Conservation (phyloP, 2,888 invertebrate genomes). For the Drosophila paranaensis region DNA sequence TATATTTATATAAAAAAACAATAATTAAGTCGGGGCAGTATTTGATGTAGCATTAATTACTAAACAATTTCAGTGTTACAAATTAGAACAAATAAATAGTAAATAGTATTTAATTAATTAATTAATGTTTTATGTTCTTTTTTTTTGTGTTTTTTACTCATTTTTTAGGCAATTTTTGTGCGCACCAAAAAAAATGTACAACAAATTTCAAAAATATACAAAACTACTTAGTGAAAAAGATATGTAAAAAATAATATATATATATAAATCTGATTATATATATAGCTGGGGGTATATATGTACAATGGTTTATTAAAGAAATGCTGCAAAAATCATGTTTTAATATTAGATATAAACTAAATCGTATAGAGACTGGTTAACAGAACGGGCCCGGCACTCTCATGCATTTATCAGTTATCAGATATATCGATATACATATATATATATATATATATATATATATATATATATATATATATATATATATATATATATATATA, state of each 20-base stretch:
- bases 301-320: conserved; percentile 46
- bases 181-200: conserved; percentile 54
- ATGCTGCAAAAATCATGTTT: conserved; percentile 49
- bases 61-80: conserved; percentile 74
- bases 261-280: conserved; percentile 8
- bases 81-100: conserved; percentile 82
- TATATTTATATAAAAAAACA: conserved; percentile 66
- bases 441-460: too few species aligned
- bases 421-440: not conserved
- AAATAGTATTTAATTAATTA: conserved; percentile 66
- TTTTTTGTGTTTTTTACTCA: conserved; percentile 10
- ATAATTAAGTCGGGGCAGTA: conserved; percentile 79
- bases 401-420: conserved; percentile 57
- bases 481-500: too few species aligned
- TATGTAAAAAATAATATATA: conserved; percentile 11
- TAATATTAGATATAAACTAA: conserved; percentile 33
- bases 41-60: conserved; percentile 75
- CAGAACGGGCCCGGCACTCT: conserved; percentile 49
- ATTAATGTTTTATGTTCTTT: conserved; percentile 48
- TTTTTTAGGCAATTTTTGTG: conserved; percentile 55
- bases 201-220: conserved; percentile 45
- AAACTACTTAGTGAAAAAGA: conserved; percentile 53
- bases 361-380: conserved; percentile 64
- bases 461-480: too few species aligned
- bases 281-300: conserved; percentile 14